A percentile compares a stretch with the other conserved stretches of the same genome.
phyloP scores from a whole-genome alignment of 2,113 vertebrate genomes.

The Pristiophorus japonicus region DNA sequence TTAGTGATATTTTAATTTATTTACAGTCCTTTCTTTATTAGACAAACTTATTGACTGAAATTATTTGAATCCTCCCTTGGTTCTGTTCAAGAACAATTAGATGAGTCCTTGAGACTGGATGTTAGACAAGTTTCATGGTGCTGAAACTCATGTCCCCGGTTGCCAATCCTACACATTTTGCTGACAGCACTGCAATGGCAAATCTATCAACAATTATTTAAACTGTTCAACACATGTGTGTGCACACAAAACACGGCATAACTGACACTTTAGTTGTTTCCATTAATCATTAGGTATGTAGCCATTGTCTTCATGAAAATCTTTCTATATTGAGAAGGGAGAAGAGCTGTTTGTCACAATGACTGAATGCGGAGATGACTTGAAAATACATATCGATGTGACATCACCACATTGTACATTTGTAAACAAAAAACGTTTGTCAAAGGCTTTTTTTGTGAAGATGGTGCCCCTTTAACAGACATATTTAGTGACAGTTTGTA shows the following conservation, averaged over 20 bases:
- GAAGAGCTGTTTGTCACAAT: background rate
- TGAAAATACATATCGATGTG: background rate
- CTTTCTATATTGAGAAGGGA: background rate
- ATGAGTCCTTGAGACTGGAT: background rate
- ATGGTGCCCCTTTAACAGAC: background rate
- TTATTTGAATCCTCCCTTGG: too few relatives aligned
- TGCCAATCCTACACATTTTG: background rate
- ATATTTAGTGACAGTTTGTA: background rate
- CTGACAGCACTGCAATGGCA: background rate
- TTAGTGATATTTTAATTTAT: background rate
- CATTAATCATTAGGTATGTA: slow-evolving; percentile 21
- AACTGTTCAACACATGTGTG: background rate
- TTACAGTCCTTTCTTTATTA: background rate
- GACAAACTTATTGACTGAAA: background rate
- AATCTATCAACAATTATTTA: slow-evolving; percentile 28
- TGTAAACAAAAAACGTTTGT: background rate
- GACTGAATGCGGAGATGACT: background rate
- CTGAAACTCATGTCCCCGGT: background rate
- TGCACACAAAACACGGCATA: slow-evolving; percentile 22
- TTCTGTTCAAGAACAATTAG: background rate
- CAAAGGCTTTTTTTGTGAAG: background rate
- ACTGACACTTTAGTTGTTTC: slow-evolving; percentile 7
- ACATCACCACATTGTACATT: background rate
- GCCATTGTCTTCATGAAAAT: background rate
- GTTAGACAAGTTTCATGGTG: background rate